phyloP scores from a whole-genome alignment of 2,888 invertebrate genomes.

The Acanthopleura granulata region DNA sequence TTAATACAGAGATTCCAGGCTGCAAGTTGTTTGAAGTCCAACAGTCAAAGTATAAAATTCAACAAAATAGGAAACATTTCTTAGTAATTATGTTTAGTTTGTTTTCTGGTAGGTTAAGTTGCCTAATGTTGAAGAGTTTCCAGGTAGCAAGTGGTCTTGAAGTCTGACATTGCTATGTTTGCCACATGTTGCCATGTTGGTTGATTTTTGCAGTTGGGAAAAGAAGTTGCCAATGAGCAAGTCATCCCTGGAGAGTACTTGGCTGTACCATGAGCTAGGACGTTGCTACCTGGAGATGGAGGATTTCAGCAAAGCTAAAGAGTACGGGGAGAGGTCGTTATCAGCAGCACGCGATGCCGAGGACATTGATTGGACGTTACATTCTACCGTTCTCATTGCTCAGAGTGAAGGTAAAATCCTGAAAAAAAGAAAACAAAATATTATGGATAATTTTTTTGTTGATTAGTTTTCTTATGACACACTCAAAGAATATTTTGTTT shows the following conservation, averaged over 20 bases:
- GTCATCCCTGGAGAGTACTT: slow-evolving; percentile 68
- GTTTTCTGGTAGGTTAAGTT: too few relatives aligned
- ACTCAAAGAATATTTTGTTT: too few relatives aligned
- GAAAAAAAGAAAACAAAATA: too few relatives aligned
- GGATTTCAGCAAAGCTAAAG: slow-evolving; percentile 52
- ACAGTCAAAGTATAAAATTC: too few relatives aligned
- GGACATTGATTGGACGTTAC: slow-evolving; percentile 66
- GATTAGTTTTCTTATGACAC: too few relatives aligned
- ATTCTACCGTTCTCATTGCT: slow-evolving; percentile 65
- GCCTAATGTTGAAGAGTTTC: too few relatives aligned
- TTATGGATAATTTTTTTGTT: too few relatives aligned
- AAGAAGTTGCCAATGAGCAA: slow-evolving; percentile 67
- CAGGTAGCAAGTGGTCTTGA: too few relatives aligned
- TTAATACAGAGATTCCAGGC: too few relatives aligned
- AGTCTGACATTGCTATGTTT: background rate
- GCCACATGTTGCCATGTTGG: background rate
- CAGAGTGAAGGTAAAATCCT: slow-evolving; percentile 61
- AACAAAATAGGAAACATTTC: too few relatives aligned
- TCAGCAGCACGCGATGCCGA: slow-evolving; percentile 60
- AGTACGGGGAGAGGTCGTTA: slow-evolving; percentile 65
- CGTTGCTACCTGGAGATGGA: slow-evolving; percentile 69
- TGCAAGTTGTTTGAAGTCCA: too few relatives aligned
- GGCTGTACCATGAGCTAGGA: slow-evolving; percentile 72
- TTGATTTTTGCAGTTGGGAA: slow-evolving; percentile 58
- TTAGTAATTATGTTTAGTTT: too few relatives aligned